Evolutionary conservation across 2,797 vertebrate genomes (phyloP), one percentile per base, ranked within the genome.

Genomic region (Ctenochaetus hawaiiensis): DNA sequence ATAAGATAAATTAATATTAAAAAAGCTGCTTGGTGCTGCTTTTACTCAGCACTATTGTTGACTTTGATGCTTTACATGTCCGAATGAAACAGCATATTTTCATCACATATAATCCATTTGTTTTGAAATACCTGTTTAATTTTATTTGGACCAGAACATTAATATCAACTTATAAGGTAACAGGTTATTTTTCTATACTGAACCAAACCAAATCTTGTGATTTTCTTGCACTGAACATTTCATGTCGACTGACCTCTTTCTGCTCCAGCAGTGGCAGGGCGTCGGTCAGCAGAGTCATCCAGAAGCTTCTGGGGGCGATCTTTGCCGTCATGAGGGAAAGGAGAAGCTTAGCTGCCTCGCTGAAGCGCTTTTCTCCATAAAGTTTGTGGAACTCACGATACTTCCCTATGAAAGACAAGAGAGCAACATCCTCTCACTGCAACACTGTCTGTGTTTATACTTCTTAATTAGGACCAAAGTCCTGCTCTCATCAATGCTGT

Each of bases 331-430:
- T 98, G 80, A 99, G 93, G 9, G 96, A 97, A 72, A 99, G 92
- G 20, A 99, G 95, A 63, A 99, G 94, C 81, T 92, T 95, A 0
- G 96, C 97, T 0, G 97, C 98, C 18, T 97, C 97, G 0, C 72
- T 56, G 79, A 98, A 99, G 8, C 85, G 92, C 80, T 97, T 95
- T 81, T 99, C 97, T 5, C 94, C 97, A 0, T 99, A 99, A 0
- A 99, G 88, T 70, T 96, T 95, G 94, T 99, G 98, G 92, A 99
- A 99, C 83, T 99, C 98, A 0, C 98, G 95, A 88, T 99, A 99
- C 87, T 99, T 99, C 12, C 97, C 98, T 99, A 6, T 8, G 17
- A 59, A 67, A 11, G 12, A 41, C 61, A 49, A 47, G 1, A 63
- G 3, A 34, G 53, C 10, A n/a, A n/a, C 0, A 0, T 59, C 68